Conservation (phyloP, 2,888 invertebrate species). For the Polyommatus iphigenia region DNA sequence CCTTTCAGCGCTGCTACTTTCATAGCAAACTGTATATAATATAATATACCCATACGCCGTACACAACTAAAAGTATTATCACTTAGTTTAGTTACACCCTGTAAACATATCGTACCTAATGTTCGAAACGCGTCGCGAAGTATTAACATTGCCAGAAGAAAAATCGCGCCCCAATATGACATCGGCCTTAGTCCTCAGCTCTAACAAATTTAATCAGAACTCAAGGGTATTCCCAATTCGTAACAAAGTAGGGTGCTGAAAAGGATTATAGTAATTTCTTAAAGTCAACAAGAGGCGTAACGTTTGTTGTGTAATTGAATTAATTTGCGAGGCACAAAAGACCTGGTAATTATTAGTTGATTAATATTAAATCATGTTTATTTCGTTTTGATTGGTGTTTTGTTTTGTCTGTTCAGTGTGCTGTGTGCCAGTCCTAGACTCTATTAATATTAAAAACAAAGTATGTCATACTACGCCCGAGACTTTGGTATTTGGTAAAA, state of each 20-base stretch:
- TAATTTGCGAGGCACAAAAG: conserved; percentile 8
- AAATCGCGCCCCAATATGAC: neutral
- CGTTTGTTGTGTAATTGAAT: conserved; percentile 14
- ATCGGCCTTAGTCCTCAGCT: conserved; percentile 28
- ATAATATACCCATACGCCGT: no score
- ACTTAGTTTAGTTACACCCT: no score
- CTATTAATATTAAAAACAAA: no score
- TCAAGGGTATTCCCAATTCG: conserved; percentile 42
- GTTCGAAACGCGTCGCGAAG: neutral
- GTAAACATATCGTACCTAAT: no score
- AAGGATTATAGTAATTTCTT: conserved; percentile 29
- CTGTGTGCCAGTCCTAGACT: neutral
- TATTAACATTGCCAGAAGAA: neutral
- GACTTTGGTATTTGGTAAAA: no score
- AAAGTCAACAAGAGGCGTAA: conserved; percentile 23
- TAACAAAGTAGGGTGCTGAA: conserved; percentile 40
- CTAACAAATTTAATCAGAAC: conserved; percentile 44
- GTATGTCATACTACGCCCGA: no score
- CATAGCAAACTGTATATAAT: no score
- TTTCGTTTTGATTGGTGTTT: neutral
- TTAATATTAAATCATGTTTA: conserved; percentile 1
- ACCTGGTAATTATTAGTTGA: conserved; percentile 7
- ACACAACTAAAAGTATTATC: no score
- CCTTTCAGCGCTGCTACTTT: no score
- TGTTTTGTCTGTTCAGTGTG: neutral